A percentile compares a stretch with the other conserved stretches of the same genome.
Evolutionary conservation across 2,797 vertebrate genomes (phyloP).

Genomic region (Gallinago stenura): DNA sequence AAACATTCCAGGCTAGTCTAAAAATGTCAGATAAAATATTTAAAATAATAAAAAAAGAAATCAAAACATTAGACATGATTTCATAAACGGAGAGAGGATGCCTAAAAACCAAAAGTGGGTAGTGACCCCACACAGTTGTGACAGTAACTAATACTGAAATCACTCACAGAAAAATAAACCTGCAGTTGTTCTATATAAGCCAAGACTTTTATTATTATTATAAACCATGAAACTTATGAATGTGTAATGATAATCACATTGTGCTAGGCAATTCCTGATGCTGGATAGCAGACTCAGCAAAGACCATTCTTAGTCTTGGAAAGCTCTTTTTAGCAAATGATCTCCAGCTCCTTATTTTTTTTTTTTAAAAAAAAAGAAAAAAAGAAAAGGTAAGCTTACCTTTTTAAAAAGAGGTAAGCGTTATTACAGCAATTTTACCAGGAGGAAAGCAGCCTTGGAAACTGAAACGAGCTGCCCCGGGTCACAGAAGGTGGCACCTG

Average conservation of each 20-base stretch:
- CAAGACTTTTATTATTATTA: background rate
- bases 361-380: background rate
- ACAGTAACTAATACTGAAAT: background rate
- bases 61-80: background rate
- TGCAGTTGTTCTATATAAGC: background rate
- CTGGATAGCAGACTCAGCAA: background rate
- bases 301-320: background rate
- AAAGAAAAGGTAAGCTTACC: background rate
- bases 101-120: background rate
- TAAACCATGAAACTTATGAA: background rate
- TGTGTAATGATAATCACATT: background rate
- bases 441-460: background rate
- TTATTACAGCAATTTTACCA: background rate
- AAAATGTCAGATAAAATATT: background rate
- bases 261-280: background rate
- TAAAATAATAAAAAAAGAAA: background rate
- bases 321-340: background rate
- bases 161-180: background rate
- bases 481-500: slow-evolving; percentile 5
- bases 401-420: background rate
- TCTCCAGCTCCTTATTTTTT: background rate
- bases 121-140: background rate
- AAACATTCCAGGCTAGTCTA: background rate
- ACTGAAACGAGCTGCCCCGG: background rate
- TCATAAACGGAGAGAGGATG: background rate